phyloP scores from a whole-genome alignment of 2,113 vertebrate genomes.

The Cromileptes altivelis region DNA sequence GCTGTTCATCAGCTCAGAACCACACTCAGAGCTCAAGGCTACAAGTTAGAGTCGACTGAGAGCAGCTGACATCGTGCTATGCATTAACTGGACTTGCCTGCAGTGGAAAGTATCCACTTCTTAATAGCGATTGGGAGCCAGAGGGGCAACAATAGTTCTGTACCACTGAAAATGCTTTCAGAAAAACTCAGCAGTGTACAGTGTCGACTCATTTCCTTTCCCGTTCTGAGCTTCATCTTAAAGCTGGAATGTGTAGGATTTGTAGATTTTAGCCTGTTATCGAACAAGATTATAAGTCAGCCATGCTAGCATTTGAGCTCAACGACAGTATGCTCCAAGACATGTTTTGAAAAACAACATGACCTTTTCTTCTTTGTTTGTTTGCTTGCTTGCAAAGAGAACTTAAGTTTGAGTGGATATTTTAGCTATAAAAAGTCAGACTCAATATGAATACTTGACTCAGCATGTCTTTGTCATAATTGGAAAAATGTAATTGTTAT shows the following conservation, averaged over 20 bases:
- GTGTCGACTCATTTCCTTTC: not conserved
- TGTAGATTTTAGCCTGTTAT: not conserved
- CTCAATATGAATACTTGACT: not conserved
- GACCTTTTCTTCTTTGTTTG: not conserved
- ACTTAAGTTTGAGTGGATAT: not conserved
- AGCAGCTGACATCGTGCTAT: too few relatives aligned
- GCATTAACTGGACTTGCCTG: not conserved
- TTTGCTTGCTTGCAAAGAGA: not conserved
- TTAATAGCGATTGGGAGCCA: not conserved
- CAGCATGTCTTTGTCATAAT: not conserved
- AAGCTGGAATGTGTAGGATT: constrained; percentile 14
- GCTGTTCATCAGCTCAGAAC: constrained; percentile 1
- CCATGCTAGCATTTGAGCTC: not conserved
- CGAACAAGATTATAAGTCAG: too few relatives aligned
- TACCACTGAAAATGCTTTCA: not conserved
- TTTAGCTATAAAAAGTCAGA: not conserved
- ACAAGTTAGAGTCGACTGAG: not conserved
- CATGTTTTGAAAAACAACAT: not conserved
- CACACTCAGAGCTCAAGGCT: not conserved
- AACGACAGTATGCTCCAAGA: not conserved
- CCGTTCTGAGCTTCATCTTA: not conserved
- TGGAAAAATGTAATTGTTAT: not conserved
- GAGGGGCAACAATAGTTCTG: not conserved
- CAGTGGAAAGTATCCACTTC: not conserved
- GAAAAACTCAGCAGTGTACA: not conserved